phyloP scores from a whole-genome alignment of 2,797 vertebrate species.

The Dromococcyx pavoninus region DNA sequence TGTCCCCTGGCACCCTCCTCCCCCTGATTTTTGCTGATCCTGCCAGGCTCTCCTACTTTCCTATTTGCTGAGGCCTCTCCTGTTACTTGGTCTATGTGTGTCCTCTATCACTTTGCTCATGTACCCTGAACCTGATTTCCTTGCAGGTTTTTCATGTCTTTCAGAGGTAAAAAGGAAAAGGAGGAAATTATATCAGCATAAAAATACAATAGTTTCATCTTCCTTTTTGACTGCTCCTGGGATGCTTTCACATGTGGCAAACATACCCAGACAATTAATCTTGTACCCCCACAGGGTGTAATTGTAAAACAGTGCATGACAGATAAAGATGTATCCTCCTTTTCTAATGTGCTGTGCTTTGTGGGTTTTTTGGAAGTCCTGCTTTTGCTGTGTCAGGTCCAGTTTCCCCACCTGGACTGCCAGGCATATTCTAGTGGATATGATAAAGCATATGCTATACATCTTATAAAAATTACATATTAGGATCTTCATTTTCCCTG shows the following conservation, averaged over 20 bases:
- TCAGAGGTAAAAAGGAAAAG: not conserved
- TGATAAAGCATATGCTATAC: not conserved
- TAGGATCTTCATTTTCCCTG: not conserved
- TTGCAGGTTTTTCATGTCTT: conserved; percentile 17
- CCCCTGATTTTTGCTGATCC: not conserved
- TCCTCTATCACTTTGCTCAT: not conserved
- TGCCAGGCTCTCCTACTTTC: not conserved
- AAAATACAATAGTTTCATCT: not conserved
- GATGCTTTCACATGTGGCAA: conserved; percentile 51
- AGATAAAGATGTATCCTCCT: conserved; percentile 49
- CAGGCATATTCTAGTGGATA: not conserved
- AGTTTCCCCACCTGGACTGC: not conserved
- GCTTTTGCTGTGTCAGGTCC: not conserved
- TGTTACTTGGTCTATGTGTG: not conserved
- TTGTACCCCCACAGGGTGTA: conserved; percentile 23
- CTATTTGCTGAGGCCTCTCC: not conserved
- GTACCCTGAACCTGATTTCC: not conserved
- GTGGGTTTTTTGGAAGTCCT: not conserved
- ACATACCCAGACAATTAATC: conserved; percentile 52
- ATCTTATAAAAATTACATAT: not conserved
- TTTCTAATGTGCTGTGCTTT: not conserved
- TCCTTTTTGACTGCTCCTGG: not conserved
- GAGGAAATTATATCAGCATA: not conserved
- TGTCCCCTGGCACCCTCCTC: not conserved
- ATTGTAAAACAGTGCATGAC: conserved; percentile 14